A percentile compares a stretch with the other conserved stretches of the same genome.
Evolutionary conservation across 2,888 invertebrate species (phyloP).

Genomic region (Drosophila prolongata): DNA sequence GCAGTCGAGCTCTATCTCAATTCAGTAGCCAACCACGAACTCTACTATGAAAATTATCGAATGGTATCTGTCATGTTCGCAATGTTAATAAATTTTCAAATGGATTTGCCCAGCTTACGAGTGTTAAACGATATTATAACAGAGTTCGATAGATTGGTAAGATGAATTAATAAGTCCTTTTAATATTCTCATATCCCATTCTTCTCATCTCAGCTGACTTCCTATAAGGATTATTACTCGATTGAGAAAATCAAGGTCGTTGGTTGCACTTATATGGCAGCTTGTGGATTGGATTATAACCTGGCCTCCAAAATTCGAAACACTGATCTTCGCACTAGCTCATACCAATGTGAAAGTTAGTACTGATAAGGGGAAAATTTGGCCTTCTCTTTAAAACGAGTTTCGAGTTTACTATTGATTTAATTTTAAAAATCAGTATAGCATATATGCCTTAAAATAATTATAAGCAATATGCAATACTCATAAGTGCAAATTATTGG

Average conservation of each 20-base stretch:
- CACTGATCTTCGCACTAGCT: neutral
- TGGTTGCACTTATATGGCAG: conserved; percentile 98
- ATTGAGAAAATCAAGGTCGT: conserved; percentile 99
- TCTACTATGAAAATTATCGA: conserved; percentile 94
- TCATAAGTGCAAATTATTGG: no score
- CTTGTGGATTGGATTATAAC: conserved; percentile 93
- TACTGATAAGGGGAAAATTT: no score
- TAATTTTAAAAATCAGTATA: no score
- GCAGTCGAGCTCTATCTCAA: conserved; percentile 85
- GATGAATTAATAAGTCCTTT: conserved; percentile 82
- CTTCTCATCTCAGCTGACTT: neutral
- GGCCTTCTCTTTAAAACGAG: no score
- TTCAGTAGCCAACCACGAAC: conserved; percentile 88
- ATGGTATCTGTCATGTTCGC: conserved; percentile 98
- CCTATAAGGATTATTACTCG: conserved; percentile 86
- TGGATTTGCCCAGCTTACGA: conserved; percentile 87
- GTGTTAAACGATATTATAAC: conserved; percentile 95
- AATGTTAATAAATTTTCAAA: conserved; percentile 92
- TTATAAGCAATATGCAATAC: no score
- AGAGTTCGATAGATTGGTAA: conserved; percentile 91
- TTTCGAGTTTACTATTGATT: no score
- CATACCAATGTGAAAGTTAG: neutral
- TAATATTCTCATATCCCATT: no score
- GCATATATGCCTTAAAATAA: no score
- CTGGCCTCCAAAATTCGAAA: conserved; percentile 83